Evolutionary conservation across 2,888 invertebrate genomes (phyloP).

Genomic region (Eupithecia tripunctaria): DNA sequence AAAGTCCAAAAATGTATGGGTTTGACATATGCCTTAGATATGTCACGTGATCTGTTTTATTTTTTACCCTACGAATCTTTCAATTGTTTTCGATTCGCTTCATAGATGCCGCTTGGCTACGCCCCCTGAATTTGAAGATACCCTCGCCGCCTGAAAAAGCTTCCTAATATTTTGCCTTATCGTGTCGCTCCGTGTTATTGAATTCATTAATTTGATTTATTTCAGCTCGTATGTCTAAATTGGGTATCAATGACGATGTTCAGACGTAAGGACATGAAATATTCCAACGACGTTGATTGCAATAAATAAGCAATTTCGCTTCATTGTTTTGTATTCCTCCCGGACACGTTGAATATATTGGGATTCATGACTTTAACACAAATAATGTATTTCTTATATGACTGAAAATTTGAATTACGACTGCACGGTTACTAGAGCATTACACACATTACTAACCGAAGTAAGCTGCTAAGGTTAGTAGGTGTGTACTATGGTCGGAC

Average conservation of each 20-base stretch:
- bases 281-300: slow-evolving; percentile 29
- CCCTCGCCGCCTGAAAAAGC: neutral
- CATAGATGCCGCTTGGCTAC: too few relatives aligned
- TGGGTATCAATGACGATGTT: slow-evolving; percentile 32
- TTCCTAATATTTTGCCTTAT: neutral
- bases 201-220: slow-evolving; percentile 23
- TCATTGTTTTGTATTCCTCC: slow-evolving; percentile 25
- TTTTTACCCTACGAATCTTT: too few relatives aligned
- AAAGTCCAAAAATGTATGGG: too few relatives aligned
- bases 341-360: neutral
- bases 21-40: too few relatives aligned
- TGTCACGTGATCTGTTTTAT: too few relatives aligned
- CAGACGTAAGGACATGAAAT: slow-evolving; percentile 29
- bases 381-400: neutral
- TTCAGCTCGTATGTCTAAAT: slow-evolving; percentile 21
- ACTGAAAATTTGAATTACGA: neutral
- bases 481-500: too few relatives aligned
- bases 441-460: neutral
- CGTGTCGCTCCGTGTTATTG: slow-evolving; percentile 8
- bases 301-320: slow-evolving; percentile 30
- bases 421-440: too few relatives aligned
- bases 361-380: neutral
- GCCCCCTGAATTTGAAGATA: neutral
- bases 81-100: too few relatives aligned
- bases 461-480: too few relatives aligned